Conservation (phyloP, 2,113 vertebrate species). For the Sturnus vulgaris region DNA sequence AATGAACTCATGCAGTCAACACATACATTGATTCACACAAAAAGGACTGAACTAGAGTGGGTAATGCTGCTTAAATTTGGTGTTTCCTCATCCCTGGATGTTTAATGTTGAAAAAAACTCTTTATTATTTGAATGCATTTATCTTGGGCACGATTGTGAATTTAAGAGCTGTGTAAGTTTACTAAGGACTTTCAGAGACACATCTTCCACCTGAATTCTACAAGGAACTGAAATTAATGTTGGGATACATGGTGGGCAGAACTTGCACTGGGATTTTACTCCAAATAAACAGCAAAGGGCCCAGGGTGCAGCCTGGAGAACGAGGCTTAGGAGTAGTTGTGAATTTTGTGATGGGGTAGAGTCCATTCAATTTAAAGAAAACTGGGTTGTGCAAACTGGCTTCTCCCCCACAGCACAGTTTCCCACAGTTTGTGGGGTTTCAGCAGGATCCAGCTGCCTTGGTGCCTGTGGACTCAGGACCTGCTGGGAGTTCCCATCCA, state of each 20-base stretch:
- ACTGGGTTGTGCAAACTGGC: neutral
- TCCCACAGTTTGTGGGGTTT: neutral
- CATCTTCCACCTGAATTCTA: neutral
- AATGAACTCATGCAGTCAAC: neutral
- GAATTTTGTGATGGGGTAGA: neutral
- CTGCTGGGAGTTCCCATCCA: fast-evolving
- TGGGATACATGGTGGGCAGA: neutral
- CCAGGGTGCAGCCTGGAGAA: neutral
- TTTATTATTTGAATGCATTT: neutral
- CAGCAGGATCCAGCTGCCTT: neutral
- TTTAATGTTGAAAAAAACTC: neutral
- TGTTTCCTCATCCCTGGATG: neutral
- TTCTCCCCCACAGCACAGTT: neutral
- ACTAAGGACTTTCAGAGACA: neutral
- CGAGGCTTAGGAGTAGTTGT: fast-evolving
- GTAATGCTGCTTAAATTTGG: neutral
- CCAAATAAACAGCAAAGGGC: neutral
- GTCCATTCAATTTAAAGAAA: neutral
- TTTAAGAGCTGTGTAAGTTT: neutral
- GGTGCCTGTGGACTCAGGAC: neutral
- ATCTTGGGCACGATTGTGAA: neutral
- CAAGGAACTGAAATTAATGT: neutral
- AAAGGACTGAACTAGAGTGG: neutral
- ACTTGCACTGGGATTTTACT: neutral
- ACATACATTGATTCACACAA: neutral